A percentile compares a stretch with the other conserved stretches of the same genome.
phyloP scores from a whole-genome alignment of 2,888 invertebrate species.

The Ceriagrion tenellum region DNA sequence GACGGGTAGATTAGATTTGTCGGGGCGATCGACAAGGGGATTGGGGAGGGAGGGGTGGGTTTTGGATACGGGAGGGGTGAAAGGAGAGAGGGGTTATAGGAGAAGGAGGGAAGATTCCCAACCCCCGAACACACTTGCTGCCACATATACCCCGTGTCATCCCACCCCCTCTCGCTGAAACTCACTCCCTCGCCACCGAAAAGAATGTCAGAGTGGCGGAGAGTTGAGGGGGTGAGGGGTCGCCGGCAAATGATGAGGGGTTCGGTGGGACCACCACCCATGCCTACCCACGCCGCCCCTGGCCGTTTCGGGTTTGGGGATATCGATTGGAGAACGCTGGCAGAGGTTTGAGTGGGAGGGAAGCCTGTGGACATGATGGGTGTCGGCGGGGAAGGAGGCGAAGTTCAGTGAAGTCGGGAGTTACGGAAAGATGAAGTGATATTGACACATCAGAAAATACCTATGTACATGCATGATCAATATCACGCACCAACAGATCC shows the following conservation, averaged over 20 bases:
- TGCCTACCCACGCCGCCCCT: not conserved
- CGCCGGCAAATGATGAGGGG: not conserved
- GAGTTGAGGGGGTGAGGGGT: not conserved
- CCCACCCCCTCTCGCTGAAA: too few relatives aligned
- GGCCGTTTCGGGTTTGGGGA: not conserved
- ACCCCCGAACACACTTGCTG: not conserved
- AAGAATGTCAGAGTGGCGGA: not conserved
- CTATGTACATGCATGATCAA: too few relatives aligned
- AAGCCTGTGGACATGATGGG: not conserved
- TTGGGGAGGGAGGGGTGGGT: not conserved
- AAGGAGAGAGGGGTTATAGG: not conserved
- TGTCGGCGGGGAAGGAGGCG: too few relatives aligned
- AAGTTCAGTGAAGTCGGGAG: too few relatives aligned
- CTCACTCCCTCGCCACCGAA: too few relatives aligned
- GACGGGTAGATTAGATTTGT: slow-evolving; percentile 21
- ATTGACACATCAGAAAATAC: too few relatives aligned
- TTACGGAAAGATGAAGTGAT: too few relatives aligned
- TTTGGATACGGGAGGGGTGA: not conserved
- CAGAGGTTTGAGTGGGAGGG: not conserved
- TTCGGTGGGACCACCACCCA: not conserved
- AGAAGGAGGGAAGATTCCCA: not conserved
- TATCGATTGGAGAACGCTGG: not conserved
- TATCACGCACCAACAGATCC: too few relatives aligned
- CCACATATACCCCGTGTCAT: too few relatives aligned
- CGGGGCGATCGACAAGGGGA: not conserved